A percentile compares a stretch with the other conserved stretches of the same genome.
These are phyloP conservation scores for Triplophysa yarkandensis DNA, from an alignment of 2,797 vertebrate genomes.

Conservation along the genomic window DNA sequence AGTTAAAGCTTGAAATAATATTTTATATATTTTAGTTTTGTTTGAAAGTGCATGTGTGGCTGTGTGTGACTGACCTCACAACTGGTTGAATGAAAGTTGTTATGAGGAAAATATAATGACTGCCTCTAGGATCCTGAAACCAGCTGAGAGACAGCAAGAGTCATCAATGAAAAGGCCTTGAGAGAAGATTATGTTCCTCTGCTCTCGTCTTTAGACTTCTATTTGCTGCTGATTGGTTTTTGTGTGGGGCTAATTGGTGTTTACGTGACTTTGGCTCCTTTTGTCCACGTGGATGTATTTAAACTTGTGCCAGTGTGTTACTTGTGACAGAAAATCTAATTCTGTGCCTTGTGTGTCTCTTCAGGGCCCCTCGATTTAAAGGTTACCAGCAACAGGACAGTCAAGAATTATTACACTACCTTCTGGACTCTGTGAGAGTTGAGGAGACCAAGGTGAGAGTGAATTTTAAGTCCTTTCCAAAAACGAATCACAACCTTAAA, in stretches of 20 bases:
- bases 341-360: constrained; percentile 4
- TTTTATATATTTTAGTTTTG: constrained; percentile 22
- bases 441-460: constrained; percentile 93
- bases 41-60: constrained; percentile 24
- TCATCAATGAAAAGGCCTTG: constrained; percentile 52
- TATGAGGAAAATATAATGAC: constrained; percentile 35
- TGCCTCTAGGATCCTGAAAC: constrained; percentile 38
- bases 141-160: constrained; percentile 26
- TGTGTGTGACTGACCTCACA: constrained; percentile 23
- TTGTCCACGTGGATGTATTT: constrained; percentile 30
- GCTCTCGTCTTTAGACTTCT: constrained; percentile 29
- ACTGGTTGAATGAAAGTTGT: constrained; percentile 48
- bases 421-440: constrained; percentile 91
- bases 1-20: constrained; percentile 5
- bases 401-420: constrained; percentile 94
- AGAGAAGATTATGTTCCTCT: constrained; percentile 48
- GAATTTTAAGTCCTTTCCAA: neutral
- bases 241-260: constrained; percentile 37
- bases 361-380: constrained; percentile 93
- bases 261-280: constrained; percentile 16
- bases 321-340: constrained; percentile 8
- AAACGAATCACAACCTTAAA: neutral
- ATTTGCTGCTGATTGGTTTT: constrained; percentile 28
- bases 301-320: constrained; percentile 25
- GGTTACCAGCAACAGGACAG: constrained; percentile 98